Base-by-base conservation (phyloP, 2,888 invertebrate genomes). In the Maniola hyperantus region DNA sequence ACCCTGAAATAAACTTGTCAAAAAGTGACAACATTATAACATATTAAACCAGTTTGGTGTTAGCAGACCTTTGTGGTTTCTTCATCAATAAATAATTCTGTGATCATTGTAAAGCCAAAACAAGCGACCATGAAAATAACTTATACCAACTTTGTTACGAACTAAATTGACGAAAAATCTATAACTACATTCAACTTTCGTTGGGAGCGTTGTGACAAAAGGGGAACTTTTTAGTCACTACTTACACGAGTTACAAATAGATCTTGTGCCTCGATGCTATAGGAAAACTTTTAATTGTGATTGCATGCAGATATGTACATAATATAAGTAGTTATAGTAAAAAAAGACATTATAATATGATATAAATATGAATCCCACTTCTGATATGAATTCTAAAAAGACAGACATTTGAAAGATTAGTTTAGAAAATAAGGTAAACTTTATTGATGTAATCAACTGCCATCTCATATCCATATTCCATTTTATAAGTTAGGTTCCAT, bases 401-500 rank as follows among this genome's bases (percentile, higher is more conserved):
- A 54, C 50, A 50, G 50, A 26, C 7, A 15, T 6, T n/a, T 13
- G 54, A 8, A n/a, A 54, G 34, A 34, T 54, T 34, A n/a, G 15
- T 34, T 54, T 54, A 54, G 54, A n/a, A 33, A 33, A n/a, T 51
- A 51, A 51, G 51, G 26, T 51, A 10, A 8, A 15, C n/a, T 54
- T 34, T 10, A 34, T 54, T 53, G 36, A 55, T 39, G 36, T 18
- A 54, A 11, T 36, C 55, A 55, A 39, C 18, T 55, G 10, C 10
- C 8, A 36, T 55, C 34, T 44, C 15, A 58, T 10, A 33, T 33
- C 2, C n/a, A n/a, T 58, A 58, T 58, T 58, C 58, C 58, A 46
- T 58, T 58, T 44, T 44, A n/a, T 58, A 46, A 44, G 44, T 5
- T 44, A n/a, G n/a, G n/a, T 48, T 48, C 4, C 6, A 6, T 2